Evolutionary conservation across 2,888 invertebrate species (phyloP).

Genomic region (Athalia cordata): DNA sequence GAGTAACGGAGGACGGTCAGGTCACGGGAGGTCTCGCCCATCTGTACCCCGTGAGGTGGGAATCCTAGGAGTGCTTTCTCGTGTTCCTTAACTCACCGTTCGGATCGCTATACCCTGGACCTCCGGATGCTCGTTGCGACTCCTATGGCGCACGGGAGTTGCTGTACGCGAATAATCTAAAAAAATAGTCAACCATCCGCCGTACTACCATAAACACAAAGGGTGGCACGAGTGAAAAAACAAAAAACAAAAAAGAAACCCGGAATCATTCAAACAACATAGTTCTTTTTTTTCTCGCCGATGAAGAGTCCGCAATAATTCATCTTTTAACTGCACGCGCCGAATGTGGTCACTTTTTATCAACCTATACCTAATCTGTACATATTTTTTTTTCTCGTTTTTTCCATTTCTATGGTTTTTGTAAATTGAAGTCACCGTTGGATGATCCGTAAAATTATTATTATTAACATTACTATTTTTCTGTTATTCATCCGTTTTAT

Average conservation of each 20-base stretch:
- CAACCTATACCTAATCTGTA: too few relatives aligned
- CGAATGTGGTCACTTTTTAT: too few relatives aligned
- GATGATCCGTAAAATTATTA: too few relatives aligned
- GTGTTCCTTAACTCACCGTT: conserved; percentile 70
- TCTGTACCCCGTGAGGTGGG: conserved; percentile 43
- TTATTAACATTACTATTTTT: too few relatives aligned
- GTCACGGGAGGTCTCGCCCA: conserved; percentile 31
- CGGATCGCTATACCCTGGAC: conserved; percentile 24
- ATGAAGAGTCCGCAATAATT: background rate
- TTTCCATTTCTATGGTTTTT: too few relatives aligned
- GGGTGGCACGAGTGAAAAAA: background rate
- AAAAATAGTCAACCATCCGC: conserved; percentile 56
- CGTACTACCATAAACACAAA: conserved; percentile 11
- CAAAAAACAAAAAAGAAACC: background rate
- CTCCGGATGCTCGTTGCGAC: conserved; percentile 7
- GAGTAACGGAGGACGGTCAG: conserved; percentile 33
- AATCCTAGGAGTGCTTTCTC: conserved; percentile 72
- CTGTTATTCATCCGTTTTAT: too few relatives aligned
- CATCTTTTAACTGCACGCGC: too few relatives aligned
- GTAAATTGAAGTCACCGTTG: too few relatives aligned
- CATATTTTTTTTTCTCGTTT: too few relatives aligned
- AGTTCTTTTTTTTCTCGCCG: background rate
- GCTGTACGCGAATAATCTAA: conserved; percentile 60
- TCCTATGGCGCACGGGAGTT: conserved; percentile 11
- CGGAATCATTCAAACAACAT: background rate